Evolutionary conservation across 2,797 vertebrate species (phyloP).

Genomic region (Sebastes melanostomus): DNA sequence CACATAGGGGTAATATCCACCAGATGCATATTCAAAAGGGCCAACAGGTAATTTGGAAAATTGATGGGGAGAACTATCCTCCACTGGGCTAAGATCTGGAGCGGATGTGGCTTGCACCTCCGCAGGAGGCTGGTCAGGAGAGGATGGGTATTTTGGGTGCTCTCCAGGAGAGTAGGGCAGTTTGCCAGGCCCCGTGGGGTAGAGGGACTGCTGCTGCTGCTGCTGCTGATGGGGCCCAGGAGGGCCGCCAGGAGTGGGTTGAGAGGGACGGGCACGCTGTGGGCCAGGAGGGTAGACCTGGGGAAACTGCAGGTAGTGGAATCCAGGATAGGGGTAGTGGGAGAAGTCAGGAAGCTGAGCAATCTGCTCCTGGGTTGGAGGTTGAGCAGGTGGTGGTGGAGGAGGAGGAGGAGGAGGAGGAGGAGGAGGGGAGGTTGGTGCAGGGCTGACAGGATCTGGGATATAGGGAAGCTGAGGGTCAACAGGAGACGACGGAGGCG

Average conservation of each 20-base stretch:
- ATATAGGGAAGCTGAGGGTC: not conserved
- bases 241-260: slow-evolving; percentile 5
- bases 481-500: not conserved
- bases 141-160: too few relatives aligned
- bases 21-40: slow-evolving; percentile 6
- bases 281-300: slow-evolving; percentile 33
- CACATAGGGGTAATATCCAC: slow-evolving; percentile 13
- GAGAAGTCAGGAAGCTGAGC: slow-evolving; percentile 17
- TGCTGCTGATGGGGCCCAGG: slow-evolving; percentile 4
- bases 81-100: not conserved
- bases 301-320: slow-evolving; percentile 27
- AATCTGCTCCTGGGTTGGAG: slow-evolving; percentile 20
- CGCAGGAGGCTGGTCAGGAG: not conserved
- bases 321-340: slow-evolving; percentile 1
- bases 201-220: not conserved
- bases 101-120: not conserved
- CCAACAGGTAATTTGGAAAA: slow-evolving; percentile 5
- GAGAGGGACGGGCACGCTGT: not conserved
- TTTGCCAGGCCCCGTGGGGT: not conserved
- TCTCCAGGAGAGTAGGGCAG: not conserved
- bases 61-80: not conserved
- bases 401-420: not conserved
- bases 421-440: not conserved
- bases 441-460: slow-evolving; percentile 10
- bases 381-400: slow-evolving; percentile 5